phyloP scores from a whole-genome alignment of 2,888 invertebrate genomes.

The Xestia rhomboidea region DNA sequence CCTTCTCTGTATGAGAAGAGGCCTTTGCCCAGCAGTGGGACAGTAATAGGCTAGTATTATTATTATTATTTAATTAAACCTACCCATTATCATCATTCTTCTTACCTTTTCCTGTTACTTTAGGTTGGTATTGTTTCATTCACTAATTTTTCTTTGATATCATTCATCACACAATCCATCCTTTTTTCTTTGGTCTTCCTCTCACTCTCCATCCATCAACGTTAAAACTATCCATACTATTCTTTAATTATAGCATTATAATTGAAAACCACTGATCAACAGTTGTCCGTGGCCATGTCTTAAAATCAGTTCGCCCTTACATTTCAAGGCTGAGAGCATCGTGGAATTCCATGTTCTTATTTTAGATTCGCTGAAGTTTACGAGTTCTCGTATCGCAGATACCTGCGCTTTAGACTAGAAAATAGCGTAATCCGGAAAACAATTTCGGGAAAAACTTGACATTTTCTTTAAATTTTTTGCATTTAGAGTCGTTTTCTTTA shows the following conservation, averaged over 20 bases:
- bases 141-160: background rate
- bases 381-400: conserved; percentile 53
- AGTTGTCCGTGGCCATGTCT: conserved; percentile 32
- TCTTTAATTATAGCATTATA: background rate
- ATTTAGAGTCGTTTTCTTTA: background rate
- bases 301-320: conserved; percentile 51
- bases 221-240: background rate
- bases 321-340: conserved; percentile 70
- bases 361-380: conserved; percentile 69
- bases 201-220: background rate
- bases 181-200: background rate
- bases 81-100: background rate
- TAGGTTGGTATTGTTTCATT: background rate
- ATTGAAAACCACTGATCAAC: conserved; percentile 11
- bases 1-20: too few relatives aligned
- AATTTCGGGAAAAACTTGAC: background rate
- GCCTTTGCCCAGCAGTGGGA: too few relatives aligned
- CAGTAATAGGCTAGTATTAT: too few relatives aligned
- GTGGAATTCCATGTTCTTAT: conserved; percentile 72
- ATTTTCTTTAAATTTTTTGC: background rate
- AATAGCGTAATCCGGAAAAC: background rate
- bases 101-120: background rate
- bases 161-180: background rate
- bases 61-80: conserved; percentile 6
- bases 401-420: conserved; percentile 27